phyloP scores from a whole-genome alignment of 2,797 vertebrate species.

The Garrulus glandarius region DNA sequence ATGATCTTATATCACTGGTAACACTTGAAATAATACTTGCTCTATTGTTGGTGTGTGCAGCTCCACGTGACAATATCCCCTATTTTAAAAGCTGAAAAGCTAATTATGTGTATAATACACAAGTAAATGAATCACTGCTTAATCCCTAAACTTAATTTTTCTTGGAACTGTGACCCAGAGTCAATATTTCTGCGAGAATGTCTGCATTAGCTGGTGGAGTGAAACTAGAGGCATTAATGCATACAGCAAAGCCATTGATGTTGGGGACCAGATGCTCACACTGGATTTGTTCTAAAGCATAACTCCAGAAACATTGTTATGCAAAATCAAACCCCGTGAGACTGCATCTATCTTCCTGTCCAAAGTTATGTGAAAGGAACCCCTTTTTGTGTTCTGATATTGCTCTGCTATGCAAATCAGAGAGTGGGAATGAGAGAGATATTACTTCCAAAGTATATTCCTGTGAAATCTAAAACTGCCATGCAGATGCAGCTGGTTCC shows the following conservation, averaged over 20 bases:
- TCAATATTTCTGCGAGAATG: neutral
- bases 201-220: neutral
- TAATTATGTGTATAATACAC: neutral
- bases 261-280: neutral
- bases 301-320: neutral
- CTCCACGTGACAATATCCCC: neutral
- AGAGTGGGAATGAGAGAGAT: neutral
- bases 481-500: neutral
- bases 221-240: neutral
- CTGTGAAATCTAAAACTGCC: neutral
- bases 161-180: neutral
- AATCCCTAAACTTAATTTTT: neutral
- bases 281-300: neutral
- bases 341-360: neutral
- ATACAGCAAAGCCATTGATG: neutral
- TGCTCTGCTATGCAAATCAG: rapidly evolving
- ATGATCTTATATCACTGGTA: neutral
- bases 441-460: neutral
- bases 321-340: neutral
- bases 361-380: neutral
- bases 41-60: neutral
- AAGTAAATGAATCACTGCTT: neutral
- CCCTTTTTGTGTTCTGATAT: neutral
- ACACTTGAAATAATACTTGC: neutral
- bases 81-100: neutral